Conservation (phyloP, 2,888 invertebrate species). For the Urechis unicinctus region DNA sequence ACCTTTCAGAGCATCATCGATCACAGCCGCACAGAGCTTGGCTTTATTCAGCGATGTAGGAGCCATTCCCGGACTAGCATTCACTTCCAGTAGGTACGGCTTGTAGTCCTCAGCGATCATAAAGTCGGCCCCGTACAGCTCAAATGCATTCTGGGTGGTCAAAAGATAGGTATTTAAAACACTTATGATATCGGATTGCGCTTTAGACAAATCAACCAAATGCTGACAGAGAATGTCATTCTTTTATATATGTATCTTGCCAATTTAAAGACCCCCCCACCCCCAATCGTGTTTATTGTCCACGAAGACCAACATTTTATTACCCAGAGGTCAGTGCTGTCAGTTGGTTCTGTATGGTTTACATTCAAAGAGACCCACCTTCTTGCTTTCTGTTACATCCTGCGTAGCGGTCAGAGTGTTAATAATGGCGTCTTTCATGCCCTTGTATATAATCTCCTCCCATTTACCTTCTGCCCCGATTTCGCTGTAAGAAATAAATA, state of each 20-base stretch:
- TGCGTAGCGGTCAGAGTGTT: constrained; percentile 73
- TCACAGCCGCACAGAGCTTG: constrained; percentile 70
- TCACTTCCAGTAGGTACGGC: constrained; percentile 90
- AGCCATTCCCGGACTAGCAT: constrained; percentile 76
- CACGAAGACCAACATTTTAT: too few relatives aligned
- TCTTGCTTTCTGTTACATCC: constrained; percentile 50
- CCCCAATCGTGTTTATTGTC: too few relatives aligned
- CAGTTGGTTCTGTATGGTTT: neutral
- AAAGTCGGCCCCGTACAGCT: constrained; percentile 88
- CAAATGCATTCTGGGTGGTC: constrained; percentile 70
- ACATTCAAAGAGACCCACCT: constrained; percentile 29
- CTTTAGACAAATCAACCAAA: too few relatives aligned
- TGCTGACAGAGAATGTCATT: too few relatives aligned
- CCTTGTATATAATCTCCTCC: constrained; percentile 72
- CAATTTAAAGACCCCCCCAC: too few relatives aligned
- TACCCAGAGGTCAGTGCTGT: neutral
- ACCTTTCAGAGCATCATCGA: constrained; percentile 84
- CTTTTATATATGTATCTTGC: neutral
- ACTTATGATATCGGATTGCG: too few relatives aligned
- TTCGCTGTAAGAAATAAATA: constrained; percentile 13
- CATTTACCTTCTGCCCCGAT: constrained; percentile 64
- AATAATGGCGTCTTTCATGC: constrained; percentile 75
- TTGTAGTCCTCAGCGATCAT: constrained; percentile 70
- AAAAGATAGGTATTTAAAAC: neutral
- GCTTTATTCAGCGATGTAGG: constrained; percentile 79